These are phyloP conservation scores for Palythoa caribaeorum DNA, from an alignment of 92 coral and sea anemone species.

Conservation along the genomic window DNA sequence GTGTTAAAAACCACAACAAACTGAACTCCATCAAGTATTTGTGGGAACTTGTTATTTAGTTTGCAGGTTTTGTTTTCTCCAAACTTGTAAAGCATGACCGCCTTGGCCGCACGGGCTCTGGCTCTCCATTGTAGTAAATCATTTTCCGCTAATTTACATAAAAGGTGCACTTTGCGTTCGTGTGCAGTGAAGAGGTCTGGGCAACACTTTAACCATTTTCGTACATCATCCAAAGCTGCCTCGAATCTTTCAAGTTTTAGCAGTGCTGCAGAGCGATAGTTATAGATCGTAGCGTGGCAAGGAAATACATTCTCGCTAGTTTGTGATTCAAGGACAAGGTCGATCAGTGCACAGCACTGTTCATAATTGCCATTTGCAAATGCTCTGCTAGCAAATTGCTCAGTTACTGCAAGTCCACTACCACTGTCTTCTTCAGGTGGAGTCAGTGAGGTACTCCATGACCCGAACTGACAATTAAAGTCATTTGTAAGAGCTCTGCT, in stretches of 20 bases:
- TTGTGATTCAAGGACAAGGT: background rate
- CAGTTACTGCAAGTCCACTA: background rate
- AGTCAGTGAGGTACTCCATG: constrained; percentile 4
- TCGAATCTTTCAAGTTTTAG: background rate
- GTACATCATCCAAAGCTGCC: background rate
- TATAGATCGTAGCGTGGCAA: background rate
- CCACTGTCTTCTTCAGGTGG: background rate
- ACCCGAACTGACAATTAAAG: background rate
- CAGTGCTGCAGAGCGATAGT: constrained; percentile 21
- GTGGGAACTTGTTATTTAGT: background rate
- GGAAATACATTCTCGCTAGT: background rate
- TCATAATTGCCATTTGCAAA: background rate
- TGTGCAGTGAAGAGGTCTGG: constrained; percentile 7
- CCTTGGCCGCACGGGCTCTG: constrained; percentile 37
- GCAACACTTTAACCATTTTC: background rate
- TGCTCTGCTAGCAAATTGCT: background rate
- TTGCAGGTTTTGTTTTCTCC: background rate
- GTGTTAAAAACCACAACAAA: background rate
- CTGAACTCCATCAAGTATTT: background rate
- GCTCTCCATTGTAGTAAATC: background rate
- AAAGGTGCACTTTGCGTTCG: background rate
- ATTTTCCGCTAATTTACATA: constrained; percentile 9
- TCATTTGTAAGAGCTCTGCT: background rate
- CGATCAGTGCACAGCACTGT: background rate
- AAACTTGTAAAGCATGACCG: background rate